Conservation (phyloP, 1,140 invertebrate genomes). For the Trichoplusia ni region DNA sequence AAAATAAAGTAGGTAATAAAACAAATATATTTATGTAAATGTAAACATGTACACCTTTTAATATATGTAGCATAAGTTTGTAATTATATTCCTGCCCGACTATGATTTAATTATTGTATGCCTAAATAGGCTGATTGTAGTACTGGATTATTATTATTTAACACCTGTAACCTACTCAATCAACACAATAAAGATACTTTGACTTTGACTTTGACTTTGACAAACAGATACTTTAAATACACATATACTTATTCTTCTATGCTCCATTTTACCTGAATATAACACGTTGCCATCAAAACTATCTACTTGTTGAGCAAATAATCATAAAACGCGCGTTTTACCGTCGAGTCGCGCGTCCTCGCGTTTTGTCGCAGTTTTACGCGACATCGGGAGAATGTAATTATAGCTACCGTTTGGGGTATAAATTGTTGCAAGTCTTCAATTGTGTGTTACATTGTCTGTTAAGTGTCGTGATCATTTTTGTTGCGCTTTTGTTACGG, state of each 20-base stretch:
- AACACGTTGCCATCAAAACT: conserved; percentile 15
- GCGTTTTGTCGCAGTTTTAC: conserved; percentile 36
- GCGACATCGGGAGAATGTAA: conserved; percentile 49
- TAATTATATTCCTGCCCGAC: too few species aligned
- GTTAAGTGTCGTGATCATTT: conserved; percentile 23
- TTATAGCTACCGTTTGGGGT: conserved; percentile 45
- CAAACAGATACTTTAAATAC: neutral
- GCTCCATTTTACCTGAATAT: conserved; percentile 12
- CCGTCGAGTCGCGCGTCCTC: conserved; percentile 41
- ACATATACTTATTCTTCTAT: neutral
- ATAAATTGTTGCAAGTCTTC: conserved; percentile 53
- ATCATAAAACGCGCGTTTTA: conserved; percentile 55
- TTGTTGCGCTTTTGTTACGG: conserved; percentile 21
- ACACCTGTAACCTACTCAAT: too few species aligned
- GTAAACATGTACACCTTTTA: too few species aligned
- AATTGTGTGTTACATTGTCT: conserved; percentile 41
- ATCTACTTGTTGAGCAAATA: conserved; percentile 62
- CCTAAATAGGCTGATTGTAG: too few species aligned
- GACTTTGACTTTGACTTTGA: too few species aligned
- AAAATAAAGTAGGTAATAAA: too few species aligned
- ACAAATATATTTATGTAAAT: too few species aligned
- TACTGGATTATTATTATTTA: too few species aligned
- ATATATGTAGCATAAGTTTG: too few species aligned
- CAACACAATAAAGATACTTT: neutral
- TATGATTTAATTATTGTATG: too few species aligned